phyloP scores from a whole-genome alignment of 1,140 invertebrate genomes.

The Drosophila nebulosa region DNA sequence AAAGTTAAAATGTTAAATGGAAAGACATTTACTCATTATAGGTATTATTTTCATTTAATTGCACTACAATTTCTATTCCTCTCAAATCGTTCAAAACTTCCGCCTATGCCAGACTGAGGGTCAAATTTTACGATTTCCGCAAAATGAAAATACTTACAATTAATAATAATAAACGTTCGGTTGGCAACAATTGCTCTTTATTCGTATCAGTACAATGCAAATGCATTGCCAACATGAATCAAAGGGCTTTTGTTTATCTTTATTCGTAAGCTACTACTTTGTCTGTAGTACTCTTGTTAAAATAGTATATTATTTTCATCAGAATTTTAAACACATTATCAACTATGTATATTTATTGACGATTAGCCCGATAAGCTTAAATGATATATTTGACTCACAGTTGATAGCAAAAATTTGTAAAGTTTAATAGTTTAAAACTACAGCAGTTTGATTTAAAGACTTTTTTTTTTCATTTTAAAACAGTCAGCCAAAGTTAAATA shows the following conservation, averaged over 20 bases:
- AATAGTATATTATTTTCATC: background rate
- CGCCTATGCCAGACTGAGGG: slow-evolving; percentile 18
- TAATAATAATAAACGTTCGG: slow-evolving; percentile 16
- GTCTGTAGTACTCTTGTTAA: background rate
- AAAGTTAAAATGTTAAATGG: slow-evolving; percentile 7
- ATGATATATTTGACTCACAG: too few species aligned
- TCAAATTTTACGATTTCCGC: slow-evolving; percentile 39
- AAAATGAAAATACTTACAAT: slow-evolving; percentile 14
- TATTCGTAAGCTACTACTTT: background rate
- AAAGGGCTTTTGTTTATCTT: slow-evolving; percentile 7
- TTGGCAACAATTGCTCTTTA: slow-evolving; percentile 18
- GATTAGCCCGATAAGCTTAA: too few species aligned
- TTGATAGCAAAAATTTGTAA: too few species aligned
- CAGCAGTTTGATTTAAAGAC: too few species aligned
- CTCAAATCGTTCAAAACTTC: slow-evolving; percentile 27
- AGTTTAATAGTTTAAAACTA: too few species aligned
- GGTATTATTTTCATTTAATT: slow-evolving; percentile 6
- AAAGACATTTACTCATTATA: slow-evolving; percentile 36
- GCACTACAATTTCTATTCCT: slow-evolving; percentile 11
- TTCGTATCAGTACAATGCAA: slow-evolving; percentile 12
- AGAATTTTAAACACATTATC: background rate
- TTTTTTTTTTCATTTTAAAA: too few species aligned
- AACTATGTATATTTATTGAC: too few species aligned
- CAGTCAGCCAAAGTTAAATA: too few species aligned
- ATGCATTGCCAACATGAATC: background rate